Base-by-base conservation (phyloP, 2,888 invertebrate genomes). In the Drosophila birchii region DNA sequence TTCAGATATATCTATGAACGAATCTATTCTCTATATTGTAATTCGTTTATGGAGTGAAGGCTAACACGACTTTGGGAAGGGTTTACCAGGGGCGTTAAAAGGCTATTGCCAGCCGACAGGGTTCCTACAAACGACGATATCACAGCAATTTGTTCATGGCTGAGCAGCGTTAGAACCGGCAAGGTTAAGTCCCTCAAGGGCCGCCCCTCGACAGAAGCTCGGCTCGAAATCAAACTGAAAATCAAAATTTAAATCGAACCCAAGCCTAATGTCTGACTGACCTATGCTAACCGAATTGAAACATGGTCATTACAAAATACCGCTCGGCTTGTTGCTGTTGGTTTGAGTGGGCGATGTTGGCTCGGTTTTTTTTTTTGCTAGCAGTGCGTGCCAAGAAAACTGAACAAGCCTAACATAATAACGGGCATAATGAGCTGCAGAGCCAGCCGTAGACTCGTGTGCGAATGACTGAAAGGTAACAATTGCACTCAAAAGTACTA, bases 401-500 rank as follows among this genome's bases (percentile, higher is more conserved):
- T 63, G 76, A 77, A 76, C 73, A 85, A 82, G 80, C 81, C 71
- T 57, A 86, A 73, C 84, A 89, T 80, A 87, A 85, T 87, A 87
- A 57, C 56, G 47, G 75, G 49, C 62, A 89, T 85, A 89, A 79
- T 83, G 84, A 85, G 84, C 66, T 72, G 64, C 58, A 64, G 53
- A 74, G 55, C 75, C 68, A 64, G 80, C 68, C 64, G 70, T 66
- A 69, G 68, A 70, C 55, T 44, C 71, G 68, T 76, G 79, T 79
- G 67, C 66, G 57, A 67, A 51, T 66, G 60, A 26, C 54, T 71
- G 32, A 79, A 86, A 88, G 89, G 88, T 89, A 86, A 86, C 86
- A 86, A 89, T 88, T 89, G 90, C 88, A 86, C 89, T 90, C 80
- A 84, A 86, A 88, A 83, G 88, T 90, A 90, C 90, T 90, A 89